These are phyloP conservation scores for Lysiphlebus fabarum DNA, from an alignment of 1,140 invertebrate species.

Conservation along the genomic window DNA sequence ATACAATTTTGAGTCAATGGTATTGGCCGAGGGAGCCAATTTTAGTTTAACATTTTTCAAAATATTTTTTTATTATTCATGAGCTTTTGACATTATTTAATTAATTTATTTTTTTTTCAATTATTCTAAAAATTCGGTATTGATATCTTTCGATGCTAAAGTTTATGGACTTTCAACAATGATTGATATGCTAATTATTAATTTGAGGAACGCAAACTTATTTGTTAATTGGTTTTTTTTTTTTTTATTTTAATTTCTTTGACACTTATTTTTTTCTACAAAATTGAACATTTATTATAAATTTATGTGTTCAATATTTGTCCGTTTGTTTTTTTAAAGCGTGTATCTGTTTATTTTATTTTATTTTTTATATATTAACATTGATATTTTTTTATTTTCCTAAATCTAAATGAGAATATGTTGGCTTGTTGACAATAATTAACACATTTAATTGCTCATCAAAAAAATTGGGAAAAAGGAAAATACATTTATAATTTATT, in stretches of 20 bases:
- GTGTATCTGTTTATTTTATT: not conserved
- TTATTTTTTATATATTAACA: not conserved
- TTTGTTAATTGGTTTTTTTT: constrained; percentile 15
- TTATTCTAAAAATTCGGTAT: constrained; percentile 25
- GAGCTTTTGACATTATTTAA: constrained; percentile 3
- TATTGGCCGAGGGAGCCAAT: constrained; percentile 16
- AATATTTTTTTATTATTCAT: not conserved
- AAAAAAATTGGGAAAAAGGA: too few relatives aligned
- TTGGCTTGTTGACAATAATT: too few relatives aligned
- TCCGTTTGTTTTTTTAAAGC: not conserved
- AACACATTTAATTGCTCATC: too few relatives aligned
- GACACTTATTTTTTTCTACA: not conserved
- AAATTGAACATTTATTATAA: not conserved
- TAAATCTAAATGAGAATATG: too few relatives aligned
- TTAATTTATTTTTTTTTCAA: constrained; percentile 9
- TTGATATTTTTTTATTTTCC: too few relatives aligned
- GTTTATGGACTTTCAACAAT: constrained; percentile 23
- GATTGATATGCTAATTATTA: constrained; percentile 23
- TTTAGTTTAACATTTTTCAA: constrained; percentile 2
- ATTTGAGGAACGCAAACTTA: constrained; percentile 17
- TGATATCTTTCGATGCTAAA: constrained; percentile 23
- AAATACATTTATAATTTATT: too few relatives aligned
- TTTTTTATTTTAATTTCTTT: constrained; percentile 10
- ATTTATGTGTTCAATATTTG: constrained; percentile 1
- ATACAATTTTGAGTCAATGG: constrained; percentile 12